Base-by-base conservation (phyloP, 2,888 invertebrate genomes). In the Agriopis leucophaearia region DNA sequence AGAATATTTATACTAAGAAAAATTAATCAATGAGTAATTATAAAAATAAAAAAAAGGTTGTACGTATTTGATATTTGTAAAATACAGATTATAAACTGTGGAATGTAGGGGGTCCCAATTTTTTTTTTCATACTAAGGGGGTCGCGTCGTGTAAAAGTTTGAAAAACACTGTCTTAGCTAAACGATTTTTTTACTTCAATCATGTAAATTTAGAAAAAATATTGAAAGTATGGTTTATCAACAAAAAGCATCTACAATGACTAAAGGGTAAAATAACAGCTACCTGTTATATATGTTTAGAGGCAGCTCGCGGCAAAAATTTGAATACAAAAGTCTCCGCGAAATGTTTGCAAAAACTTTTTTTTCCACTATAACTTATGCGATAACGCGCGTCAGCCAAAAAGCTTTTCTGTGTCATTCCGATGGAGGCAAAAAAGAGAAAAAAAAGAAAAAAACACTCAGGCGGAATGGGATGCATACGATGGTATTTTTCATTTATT, bases 361-460 rank as follows among this genome's bases (percentile, higher is more conserved):
- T 81, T 87, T 89, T 88, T 85, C 74, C 73, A 78, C 79, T 78
- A 83, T 82, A 84, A 83, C 82, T 79, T 81, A 79, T 78, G 77
- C 86, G 93, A 92, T 93, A 93, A 91, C 87, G 83, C 83, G 74
- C 85, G 88, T 85, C 88, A 83, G 85, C 86, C 91, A 92, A 92
- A 93, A 88, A 94, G 94, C 94, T 88, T 94, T 93, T 92, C 91
- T 88, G 92, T 94, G 94, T 94, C 88, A 81, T 81, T 81, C 81
- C 77, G 77, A 75, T 71, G 73, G 70, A 78, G 79, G 81, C 82
- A 83, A 86, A 84, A 83, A 55, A 55, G 55, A 40, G 8, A 83
- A 85, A 85, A 78, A 85, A 78, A 79, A 78, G 72, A 75, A 73
- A 82, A 71, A 72, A 79, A 81, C 75, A 70, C 72, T 56, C 69